These are phyloP conservation scores for Phylloscopus collybita DNA, from an alignment of 2,797 vertebrate genomes.

Conservation along the genomic window DNA sequence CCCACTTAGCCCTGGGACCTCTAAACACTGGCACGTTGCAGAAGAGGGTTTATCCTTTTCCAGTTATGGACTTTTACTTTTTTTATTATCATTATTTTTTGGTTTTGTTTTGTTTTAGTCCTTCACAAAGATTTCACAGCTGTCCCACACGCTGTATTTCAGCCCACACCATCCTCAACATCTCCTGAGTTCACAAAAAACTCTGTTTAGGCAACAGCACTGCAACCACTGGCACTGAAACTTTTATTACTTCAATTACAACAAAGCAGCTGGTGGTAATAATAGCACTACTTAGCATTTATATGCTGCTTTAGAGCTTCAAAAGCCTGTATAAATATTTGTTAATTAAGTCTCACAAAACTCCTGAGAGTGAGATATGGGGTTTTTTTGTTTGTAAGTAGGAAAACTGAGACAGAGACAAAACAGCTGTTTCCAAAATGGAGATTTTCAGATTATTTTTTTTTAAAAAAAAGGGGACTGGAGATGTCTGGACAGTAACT, in stretches of 20 bases:
- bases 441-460: neutral
- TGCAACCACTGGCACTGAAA: neutral
- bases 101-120: neutral
- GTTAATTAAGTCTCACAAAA: constrained; percentile 16
- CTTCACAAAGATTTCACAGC: neutral
- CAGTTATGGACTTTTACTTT: neutral
- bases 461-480: neutral
- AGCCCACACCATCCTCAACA: neutral
- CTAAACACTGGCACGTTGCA: neutral
- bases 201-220: neutral
- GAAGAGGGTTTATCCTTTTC: neutral
- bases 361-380: neutral
- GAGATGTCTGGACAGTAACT: neutral
- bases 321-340: constrained; percentile 31
- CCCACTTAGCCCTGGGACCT: neutral
- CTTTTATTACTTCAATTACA: constrained; percentile 20
- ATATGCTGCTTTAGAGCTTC: neutral
- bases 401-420: neutral
- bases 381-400: neutral
- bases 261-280: constrained; percentile 26
- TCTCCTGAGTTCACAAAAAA: neutral
- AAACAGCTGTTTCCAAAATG: neutral
- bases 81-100: neutral
- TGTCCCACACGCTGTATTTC: neutral
- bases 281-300: constrained; percentile 13